Evolutionary conservation across 2,888 invertebrate genomes (phyloP).

Genomic region (Anoplius nigerrimus): DNA sequence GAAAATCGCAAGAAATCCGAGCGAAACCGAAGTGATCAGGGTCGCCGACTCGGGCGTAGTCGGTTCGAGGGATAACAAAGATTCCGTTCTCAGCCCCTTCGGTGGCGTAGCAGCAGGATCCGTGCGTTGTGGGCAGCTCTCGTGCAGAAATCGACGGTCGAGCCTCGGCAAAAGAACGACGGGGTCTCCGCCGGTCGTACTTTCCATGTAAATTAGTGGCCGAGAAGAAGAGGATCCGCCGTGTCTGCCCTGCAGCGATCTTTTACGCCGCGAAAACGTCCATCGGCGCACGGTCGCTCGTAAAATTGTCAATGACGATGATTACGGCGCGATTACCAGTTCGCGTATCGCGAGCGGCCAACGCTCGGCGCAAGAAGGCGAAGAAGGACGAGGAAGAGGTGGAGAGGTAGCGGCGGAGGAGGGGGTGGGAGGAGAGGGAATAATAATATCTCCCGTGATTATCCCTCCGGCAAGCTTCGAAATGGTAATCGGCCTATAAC

Average conservation of each 20-base stretch:
- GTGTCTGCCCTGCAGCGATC: conserved; percentile 40
- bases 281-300: conserved; percentile 45
- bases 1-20: too few relatives aligned
- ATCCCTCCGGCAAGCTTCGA: neutral
- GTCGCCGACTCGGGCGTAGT: neutral
- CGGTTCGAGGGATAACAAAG: neutral
- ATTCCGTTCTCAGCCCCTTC: neutral
- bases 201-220: conserved; percentile 52
- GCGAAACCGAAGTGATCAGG: too few relatives aligned
- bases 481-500: conserved; percentile 6
- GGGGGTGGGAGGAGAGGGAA: neutral
- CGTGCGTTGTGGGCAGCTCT: too few relatives aligned
- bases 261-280: conserved; percentile 49
- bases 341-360: conserved; percentile 32
- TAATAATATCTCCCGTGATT: neutral
- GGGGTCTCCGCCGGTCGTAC: conserved; percentile 35
- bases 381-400: too few relatives aligned
- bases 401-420: conserved; percentile 2
- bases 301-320: conserved; percentile 58
- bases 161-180: too few relatives aligned
- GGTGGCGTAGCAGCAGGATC: too few relatives aligned
- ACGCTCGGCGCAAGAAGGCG: too few relatives aligned
- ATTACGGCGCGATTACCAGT: conserved; percentile 53
- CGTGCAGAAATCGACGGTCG: conserved; percentile 25
- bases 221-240: conserved; percentile 8